Base-by-base conservation (phyloP, 2,797 vertebrate species). In the Streptopelia turtur region DNA sequence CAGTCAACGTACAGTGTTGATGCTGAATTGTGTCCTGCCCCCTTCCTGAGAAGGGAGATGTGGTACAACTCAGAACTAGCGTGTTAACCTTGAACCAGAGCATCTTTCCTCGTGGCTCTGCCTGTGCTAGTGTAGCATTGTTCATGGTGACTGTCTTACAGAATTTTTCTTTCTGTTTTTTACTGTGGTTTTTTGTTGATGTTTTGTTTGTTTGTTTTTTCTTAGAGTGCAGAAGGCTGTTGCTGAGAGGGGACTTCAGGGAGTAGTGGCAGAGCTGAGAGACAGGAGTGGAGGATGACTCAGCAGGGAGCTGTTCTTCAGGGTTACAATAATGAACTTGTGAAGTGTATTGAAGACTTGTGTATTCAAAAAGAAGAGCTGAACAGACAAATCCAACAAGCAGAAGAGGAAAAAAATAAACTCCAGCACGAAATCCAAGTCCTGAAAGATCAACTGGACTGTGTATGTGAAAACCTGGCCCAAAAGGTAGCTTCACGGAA, bases 281-380 rank as follows among this genome's bases (percentile, higher is more conserved):
- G 47, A n/a, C 16, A 4, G 27, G 45, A n/a, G 55, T 9, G 14
- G 52, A 95, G 68, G 45, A 97, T 97, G 97, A 96, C 93, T 74
- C 96, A 97, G 76, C 97, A 97, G 72, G 97, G 95, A 90, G 95
- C 97, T 30, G 89, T 78, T 83, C 91, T 97, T 56, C 97, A 97
- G 75, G 74, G 92, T 69, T 97, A 95, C 59, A 97, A 96, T 70
- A 97, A 97, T 6, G 97, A 97, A 28, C 83, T 97, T 25, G 96
- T 97, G 83, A 96, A 97, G 83, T 96, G 88, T 49, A 79, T 97
- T 41, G 97, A 97, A 89, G 93, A 95, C 30, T 68, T 97, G 22
- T 87, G 70, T 47, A 50, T 94, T 59, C 94, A 96, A 16, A 96
- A 93, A 77, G 95, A 96, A 83, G 90, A 96, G 55, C 49, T 97